Base-by-base conservation (phyloP, 1,140 invertebrate species). In the Helicoverpa zea region DNA sequence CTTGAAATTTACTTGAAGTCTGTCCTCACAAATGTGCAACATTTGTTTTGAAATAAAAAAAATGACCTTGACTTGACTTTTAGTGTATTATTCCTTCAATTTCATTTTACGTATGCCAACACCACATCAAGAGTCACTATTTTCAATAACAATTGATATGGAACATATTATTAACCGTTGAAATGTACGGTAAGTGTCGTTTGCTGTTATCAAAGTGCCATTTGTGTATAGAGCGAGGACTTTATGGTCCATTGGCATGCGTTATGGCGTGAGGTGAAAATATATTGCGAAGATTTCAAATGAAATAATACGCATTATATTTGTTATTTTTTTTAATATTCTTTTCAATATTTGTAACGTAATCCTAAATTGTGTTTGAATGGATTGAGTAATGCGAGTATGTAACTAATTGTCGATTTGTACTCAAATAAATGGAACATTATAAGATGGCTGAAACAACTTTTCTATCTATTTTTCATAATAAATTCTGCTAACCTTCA, bases 131-230 rank as follows among this genome's bases (percentile, higher is more conserved):
- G 59, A 47, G 52, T n/a, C 0, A 59, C 9, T 29, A 59, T 47
- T 29, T 59, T 74, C 35, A 58, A 74, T 74, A 74, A 58, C 72
- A 74, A 74, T 59, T 58, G 72, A 74, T 74, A 47, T 56, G 23
- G 66, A 23, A 54, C 49, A 18, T 74, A 74, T 74, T 74, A 74
- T 74, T 74, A 16, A 80, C 76, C 51, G 73, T 18, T 77, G 29
- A 61, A 81, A 76, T 82, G 79, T 81, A 84, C 35, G 66, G 35
- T 23, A 78, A 56, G 61, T 35, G 79, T 64, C 75, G 76, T 84
- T 82, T 76, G 66, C 14, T 76, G 54, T 82, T 84, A 82, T 84
- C 79, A 81, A 72, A 83, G 70, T 30, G 74, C 74, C 79, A 74
- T 78, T 83, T 64, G 68, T 16, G 59, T 52, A 30, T 30, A 30